Evolutionary conservation across 2,888 invertebrate genomes (phyloP), one percentile per base, ranked within the genome.

Genomic region (Tenthredo scrophulariae): DNA sequence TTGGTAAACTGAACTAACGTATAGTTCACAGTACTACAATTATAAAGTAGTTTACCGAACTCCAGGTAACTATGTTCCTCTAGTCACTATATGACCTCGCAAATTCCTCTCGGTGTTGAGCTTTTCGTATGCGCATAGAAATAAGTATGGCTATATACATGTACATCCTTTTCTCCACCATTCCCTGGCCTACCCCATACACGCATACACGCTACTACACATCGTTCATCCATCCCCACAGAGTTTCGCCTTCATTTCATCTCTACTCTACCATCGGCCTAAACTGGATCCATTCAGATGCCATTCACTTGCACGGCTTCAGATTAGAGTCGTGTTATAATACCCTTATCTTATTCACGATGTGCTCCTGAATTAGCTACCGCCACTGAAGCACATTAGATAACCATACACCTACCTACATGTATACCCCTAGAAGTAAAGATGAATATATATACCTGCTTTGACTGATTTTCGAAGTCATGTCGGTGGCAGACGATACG

Each of bases 231-330:
- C 33, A 77, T 46, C 77, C 33, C 29, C 7, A 26, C 54, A 29
- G 77, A 77, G 50, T 77, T 77, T 77, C 26, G 54, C 50, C 54
- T 50, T 29, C 50, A 77, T 50, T 77, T 77, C 77, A 77, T 77
- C 77, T 77, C 77, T 46, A 50, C 77, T 50, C 77, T 46, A 50
- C 77, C 54, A 54, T 26, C 77, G 15, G 77, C 77, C 54, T 54
- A 50, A 77, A 77, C 54, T 77, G 77, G 77, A 77, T 77, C 77
- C 54, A 77, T 77, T 77, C 77, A 77, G 15, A 77, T 50, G 77
- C 77, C 77, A 77, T 77, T 77, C 77, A 77, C 77, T 77, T 46
- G 33, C 50, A 77, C 77, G 77, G 77, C 77, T 77, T 50, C 77
- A 77, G 77, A 77, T 77, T 77, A 77, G 29, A 77, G 29, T 54